These are phyloP conservation scores for Mormyrus iriodes DNA, from an alignment of 2,113 vertebrate species.

Conservation along the genomic window DNA sequence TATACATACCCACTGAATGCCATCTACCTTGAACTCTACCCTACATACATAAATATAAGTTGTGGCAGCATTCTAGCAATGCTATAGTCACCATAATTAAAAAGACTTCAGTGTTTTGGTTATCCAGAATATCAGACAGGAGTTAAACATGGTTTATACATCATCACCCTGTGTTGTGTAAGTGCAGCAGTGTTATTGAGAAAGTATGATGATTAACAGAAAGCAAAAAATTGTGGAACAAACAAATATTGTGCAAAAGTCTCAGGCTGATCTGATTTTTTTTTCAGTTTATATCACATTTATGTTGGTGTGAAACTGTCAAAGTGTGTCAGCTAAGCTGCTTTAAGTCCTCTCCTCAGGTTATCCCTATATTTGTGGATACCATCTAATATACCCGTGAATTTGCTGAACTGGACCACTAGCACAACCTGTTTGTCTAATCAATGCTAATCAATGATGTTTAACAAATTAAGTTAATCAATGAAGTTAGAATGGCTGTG, in stretches of 20 bases:
- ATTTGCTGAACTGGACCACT: background rate
- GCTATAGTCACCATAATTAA: background rate
- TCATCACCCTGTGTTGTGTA: background rate
- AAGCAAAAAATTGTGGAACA: background rate
- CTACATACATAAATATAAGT: slow-evolving; percentile 6
- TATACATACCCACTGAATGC: background rate
- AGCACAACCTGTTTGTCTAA: background rate
- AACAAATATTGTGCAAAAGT: background rate
- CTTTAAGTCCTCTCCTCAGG: background rate
- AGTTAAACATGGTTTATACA: background rate
- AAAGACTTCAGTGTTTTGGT: background rate
- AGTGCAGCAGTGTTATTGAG: background rate
- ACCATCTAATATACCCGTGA: background rate
- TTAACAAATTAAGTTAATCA: too few relatives aligned
- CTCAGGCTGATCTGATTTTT: background rate
- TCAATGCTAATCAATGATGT: background rate
- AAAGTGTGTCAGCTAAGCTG: background rate
- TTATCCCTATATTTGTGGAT: background rate
- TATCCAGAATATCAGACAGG: background rate
- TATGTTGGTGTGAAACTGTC: background rate
- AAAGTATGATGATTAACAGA: background rate
- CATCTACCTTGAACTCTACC: slow-evolving; percentile 9
- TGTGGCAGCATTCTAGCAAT: background rate
- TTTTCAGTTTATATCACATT: background rate
- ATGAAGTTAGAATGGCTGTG: background rate